phyloP scores from a whole-genome alignment of 2,888 invertebrate genomes.

The Caenorhabditis doughertyi region DNA sequence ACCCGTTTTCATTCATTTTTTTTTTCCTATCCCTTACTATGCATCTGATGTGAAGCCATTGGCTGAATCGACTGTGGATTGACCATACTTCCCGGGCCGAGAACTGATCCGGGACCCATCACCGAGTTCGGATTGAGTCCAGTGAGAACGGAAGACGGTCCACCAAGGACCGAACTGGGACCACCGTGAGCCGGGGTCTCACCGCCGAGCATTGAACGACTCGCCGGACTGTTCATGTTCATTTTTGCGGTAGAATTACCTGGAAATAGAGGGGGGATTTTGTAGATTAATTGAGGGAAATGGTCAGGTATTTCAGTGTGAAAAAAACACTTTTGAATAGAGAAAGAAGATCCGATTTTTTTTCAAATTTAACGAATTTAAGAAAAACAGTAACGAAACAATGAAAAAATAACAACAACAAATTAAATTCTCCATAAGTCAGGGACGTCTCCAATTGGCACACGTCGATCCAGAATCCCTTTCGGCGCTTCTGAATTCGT shows the following conservation, averaged over 20 bases:
- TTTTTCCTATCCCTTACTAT: slow-evolving; percentile 29
- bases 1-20: neutral
- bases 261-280: neutral
- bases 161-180: slow-evolving; percentile 35
- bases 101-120: slow-evolving; percentile 69
- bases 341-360: too few relatives aligned
- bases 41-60: slow-evolving; percentile 55
- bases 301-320: neutral
- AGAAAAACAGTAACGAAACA: slow-evolving; percentile 21
- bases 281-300: neutral
- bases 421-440: slow-evolving; percentile 54
- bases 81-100: slow-evolving; percentile 65
- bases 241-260: slow-evolving; percentile 7
- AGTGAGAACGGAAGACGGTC: slow-evolving; percentile 62
- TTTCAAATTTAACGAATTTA: too few relatives aligned
- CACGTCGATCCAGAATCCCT: slow-evolving; percentile 60
- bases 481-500: slow-evolving; percentile 56
- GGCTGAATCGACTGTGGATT: slow-evolving; percentile 57
- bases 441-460: slow-evolving; percentile 56
- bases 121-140: slow-evolving; percentile 75
- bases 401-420: slow-evolving; percentile 42
- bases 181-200: slow-evolving; percentile 75
- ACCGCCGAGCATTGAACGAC: slow-evolving; percentile 67
- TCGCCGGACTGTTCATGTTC: slow-evolving; percentile 72
- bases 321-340: neutral